Evolutionary conservation across 2,113 vertebrate species (phyloP).

Genomic region (Nibea coibor): DNA sequence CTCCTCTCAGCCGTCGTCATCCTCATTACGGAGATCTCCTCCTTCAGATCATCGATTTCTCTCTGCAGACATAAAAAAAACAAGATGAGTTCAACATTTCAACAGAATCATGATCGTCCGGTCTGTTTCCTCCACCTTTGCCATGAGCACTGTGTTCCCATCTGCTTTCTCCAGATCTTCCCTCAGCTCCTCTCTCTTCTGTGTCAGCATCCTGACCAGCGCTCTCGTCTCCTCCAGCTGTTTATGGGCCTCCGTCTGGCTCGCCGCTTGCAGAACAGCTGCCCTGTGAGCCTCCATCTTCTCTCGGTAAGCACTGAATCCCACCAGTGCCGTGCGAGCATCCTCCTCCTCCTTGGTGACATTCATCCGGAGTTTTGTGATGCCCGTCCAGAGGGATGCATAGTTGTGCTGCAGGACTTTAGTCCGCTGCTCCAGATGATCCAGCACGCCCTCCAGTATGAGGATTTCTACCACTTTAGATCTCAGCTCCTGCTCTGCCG

Average conservation of each 20-base stretch:
- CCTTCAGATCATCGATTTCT: slow-evolving; percentile 61
- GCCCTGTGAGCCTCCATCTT: slow-evolving; percentile 75
- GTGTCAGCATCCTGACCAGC: slow-evolving; percentile 57
- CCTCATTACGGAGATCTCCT: slow-evolving; percentile 44
- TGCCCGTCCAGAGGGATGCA: slow-evolving; percentile 48
- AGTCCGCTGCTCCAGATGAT: slow-evolving; percentile 39
- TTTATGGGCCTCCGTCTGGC: slow-evolving; percentile 58
- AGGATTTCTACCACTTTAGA: slow-evolving; percentile 47
- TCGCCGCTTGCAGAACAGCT: slow-evolving; percentile 34
- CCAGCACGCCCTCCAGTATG: slow-evolving; percentile 56
- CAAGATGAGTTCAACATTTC: background rate
- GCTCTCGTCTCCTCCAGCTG: slow-evolving; percentile 68
- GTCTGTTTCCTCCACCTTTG: slow-evolving; percentile 64
- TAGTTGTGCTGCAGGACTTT: slow-evolving; percentile 38
- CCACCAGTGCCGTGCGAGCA: background rate
- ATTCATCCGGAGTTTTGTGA: slow-evolving; percentile 47
- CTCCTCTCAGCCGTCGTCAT: slow-evolving; percentile 36
- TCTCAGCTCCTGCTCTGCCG: slow-evolving; percentile 57
- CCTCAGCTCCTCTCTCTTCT: slow-evolving; percentile 66
- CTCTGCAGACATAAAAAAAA: slow-evolving; percentile 50
- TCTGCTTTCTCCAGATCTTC: slow-evolving; percentile 73
- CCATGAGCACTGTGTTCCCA: slow-evolving; percentile 59
- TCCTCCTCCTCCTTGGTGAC: slow-evolving; percentile 65
- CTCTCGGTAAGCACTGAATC: slow-evolving; percentile 62
- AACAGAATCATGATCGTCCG: background rate